phyloP scores from a whole-genome alignment of 1,140 invertebrate species.

The Drosophila navojoa region DNA sequence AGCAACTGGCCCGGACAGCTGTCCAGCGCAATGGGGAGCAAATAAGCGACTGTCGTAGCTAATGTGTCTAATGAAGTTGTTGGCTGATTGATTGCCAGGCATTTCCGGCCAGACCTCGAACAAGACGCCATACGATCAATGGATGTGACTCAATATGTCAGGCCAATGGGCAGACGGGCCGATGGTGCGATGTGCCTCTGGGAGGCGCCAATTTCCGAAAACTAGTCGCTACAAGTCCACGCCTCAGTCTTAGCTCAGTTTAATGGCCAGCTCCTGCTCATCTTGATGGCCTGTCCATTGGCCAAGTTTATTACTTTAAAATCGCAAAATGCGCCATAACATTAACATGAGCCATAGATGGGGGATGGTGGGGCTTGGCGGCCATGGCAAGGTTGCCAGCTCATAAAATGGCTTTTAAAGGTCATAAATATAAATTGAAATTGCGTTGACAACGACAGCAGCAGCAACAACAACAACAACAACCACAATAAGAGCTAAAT shows the following conservation, averaged over 20 bases:
- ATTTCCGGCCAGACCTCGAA: conserved; percentile 48
- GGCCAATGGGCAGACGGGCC: conserved; percentile 5
- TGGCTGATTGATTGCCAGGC: conserved; percentile 66
- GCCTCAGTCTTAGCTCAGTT: conserved; percentile 30
- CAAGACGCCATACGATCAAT: conserved; percentile 60
- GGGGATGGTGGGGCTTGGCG: background rate
- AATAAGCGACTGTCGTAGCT: conserved; percentile 26
- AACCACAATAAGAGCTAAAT: background rate
- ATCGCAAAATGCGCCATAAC: conserved; percentile 68
- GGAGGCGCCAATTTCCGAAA: conserved; percentile 67
- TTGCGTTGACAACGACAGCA: conserved; percentile 63
- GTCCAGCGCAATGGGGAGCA: conserved; percentile 30
- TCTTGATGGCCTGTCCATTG: conserved; percentile 60
- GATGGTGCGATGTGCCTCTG: conserved; percentile 1
- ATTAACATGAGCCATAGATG: conserved; percentile 28
- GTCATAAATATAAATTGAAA: conserved; percentile 80
- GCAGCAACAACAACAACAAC: conserved; percentile 17
- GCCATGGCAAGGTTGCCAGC: conserved; percentile 53
- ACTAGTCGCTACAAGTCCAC: conserved; percentile 42
- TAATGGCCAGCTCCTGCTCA: conserved; percentile 42
- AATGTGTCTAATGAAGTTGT: conserved; percentile 76
- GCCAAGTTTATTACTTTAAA: conserved; percentile 77
- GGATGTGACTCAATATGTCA: conserved; percentile 71
- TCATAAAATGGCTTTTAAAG: conserved; percentile 72
- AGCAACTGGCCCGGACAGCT: conserved; percentile 51